Evolutionary conservation across 2,888 invertebrate genomes (phyloP), one percentile per base, ranked within the genome.

Genomic region (Hyposoter didymator): DNA sequence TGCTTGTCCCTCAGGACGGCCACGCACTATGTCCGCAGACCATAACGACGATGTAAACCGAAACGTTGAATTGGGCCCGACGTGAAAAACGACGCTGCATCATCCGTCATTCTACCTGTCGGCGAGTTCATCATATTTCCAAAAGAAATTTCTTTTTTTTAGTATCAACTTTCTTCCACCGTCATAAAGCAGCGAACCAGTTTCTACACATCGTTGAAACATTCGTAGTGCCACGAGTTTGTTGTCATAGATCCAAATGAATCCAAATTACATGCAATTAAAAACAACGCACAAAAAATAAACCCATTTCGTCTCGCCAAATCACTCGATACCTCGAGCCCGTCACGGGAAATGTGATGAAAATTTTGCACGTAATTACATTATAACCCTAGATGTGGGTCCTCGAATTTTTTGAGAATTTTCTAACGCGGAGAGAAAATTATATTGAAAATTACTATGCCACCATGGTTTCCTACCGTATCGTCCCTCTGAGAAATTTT

Each of bases 21-120:
- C 19, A 43, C 19, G 39, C 19, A 39, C 43, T 43, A 55, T 52
- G 35, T 52, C 49, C 35, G 45, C 35, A 79, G 17, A n/a, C n/a
- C 7, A 49, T 64, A 19, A 62, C 28, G 35, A 69, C 8, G 35
- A 32, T 55, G 45, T 80, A 74, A 12, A 64, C 32, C 4, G 10
- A 28, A 43, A 74, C 7, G n/a, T 55, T 17, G n/a, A 47, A 67
- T 74, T 47, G 32, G 14, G 45, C n/a, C 28, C 12, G 49, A 28
- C 17, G 43, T 55, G 17, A 43, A 39, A 28, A 78, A 45, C 66
- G 66, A 72, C 45, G 55, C 52, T 69, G 70, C 28, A 75, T 75
- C 74, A 72, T 82, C 67, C 45, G 12, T 82, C 78, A 73, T 73
- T 55, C 43, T 5, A 14, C 39, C 55, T 73, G 72, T 66, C 82